Evolutionary conservation across 2,888 invertebrate genomes (phyloP), one percentile per base, ranked within the genome.

Genomic region (Torymus auratus): DNA sequence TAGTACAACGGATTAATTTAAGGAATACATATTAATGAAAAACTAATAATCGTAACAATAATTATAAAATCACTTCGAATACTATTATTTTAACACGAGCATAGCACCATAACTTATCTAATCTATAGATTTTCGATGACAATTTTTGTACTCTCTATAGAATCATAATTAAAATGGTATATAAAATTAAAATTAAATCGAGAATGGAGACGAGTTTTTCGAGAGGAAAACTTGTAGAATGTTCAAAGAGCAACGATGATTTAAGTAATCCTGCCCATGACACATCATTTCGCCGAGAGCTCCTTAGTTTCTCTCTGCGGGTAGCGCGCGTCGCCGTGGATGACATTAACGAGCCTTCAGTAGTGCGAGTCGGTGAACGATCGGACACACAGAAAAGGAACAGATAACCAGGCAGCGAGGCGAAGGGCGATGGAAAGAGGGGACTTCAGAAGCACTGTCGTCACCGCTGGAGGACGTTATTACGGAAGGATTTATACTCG

Each of bases 401-500:
- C 41, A 41, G 41, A 41, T 41, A 41, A 41, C 41, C 41, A 1
- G 41, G 58, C 20, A 23, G 64, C 5, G 17, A 62, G 15, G 61
- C 11, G 23, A 52, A 50, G 62, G 52, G 14, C 20, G 20, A 17
- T 14, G 52, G 17, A 7, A 56, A 61, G 7, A 15, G 23, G 52
- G 17, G 55, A 71, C 41, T 64, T 67, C 4, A n/a, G 41, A 56
- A 73, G 73, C 28, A 64, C 17, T 41, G 41, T 41, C 41, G 41
- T 41, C 68, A 73, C 17, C 52, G 58, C 15, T 56, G 61, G 41
- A 69, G n/a, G 64, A 71, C 65, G 60, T 71, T 81, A 72, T 77
- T 81, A 81, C 7, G 73, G 77, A 81, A 68, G 73, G 61, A 77
- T 80, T 80, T 80, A 76, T 77, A 81, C 68, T 77, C 81, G 72